These are phyloP conservation scores for Fistularia tabacaria DNA, from an alignment of 2,797 vertebrate species.

Conservation along the genomic window DNA sequence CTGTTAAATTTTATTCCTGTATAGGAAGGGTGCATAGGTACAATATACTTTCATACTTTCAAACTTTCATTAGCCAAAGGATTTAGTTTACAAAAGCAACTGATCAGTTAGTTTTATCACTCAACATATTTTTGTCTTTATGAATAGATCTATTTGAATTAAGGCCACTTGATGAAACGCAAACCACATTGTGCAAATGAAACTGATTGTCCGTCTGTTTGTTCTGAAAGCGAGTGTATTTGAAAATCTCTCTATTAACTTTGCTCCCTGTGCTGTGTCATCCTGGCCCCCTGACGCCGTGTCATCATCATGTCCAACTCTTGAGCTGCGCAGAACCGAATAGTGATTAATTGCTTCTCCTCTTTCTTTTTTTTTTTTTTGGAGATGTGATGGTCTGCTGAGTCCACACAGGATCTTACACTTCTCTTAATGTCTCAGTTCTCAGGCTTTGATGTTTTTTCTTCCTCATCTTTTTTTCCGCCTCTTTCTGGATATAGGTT, in stretches of 20 bases:
- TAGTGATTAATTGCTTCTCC: slow-evolving; percentile 59
- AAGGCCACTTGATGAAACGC: too few relatives aligned
- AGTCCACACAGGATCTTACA: slow-evolving; percentile 54
- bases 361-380: slow-evolving; percentile 36
- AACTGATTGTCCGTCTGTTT: too few relatives aligned
- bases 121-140: too few relatives aligned
- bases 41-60: too few relatives aligned
- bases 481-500: slow-evolving; percentile 30
- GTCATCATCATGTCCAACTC: slow-evolving; percentile 47
- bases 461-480: slow-evolving; percentile 8
- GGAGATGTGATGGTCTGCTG: slow-evolving; percentile 63
- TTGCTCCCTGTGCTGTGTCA: slow-evolving; percentile 43
- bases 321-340: slow-evolving; percentile 50
- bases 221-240: background rate
- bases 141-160: too few relatives aligned
- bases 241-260: slow-evolving; percentile 52
- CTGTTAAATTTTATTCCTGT: too few relatives aligned
- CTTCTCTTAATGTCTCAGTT: slow-evolving; percentile 50
- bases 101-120: too few relatives aligned
- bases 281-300: slow-evolving; percentile 40
- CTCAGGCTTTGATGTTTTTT: slow-evolving; percentile 45
- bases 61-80: too few relatives aligned
- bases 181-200: too few relatives aligned
- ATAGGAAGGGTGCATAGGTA: too few relatives aligned
- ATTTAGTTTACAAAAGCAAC: too few relatives aligned